Evolutionary conservation across 2,888 invertebrate genomes (phyloP).

Genomic region (Brassicogethes aeneus): DNA sequence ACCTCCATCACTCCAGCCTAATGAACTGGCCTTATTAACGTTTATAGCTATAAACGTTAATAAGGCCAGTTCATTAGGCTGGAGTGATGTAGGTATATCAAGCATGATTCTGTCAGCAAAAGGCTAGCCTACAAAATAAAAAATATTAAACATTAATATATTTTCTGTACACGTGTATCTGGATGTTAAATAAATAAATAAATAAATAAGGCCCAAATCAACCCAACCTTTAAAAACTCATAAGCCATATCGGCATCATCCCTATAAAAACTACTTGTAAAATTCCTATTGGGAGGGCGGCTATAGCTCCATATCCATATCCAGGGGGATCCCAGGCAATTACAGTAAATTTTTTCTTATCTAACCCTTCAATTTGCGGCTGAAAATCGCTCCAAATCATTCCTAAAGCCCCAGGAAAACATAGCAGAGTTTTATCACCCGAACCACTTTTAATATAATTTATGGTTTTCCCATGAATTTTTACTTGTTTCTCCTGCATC

Average conservation of each 20-base stretch:
- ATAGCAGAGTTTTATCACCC: conserved; percentile 53
- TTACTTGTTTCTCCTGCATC: too few relatives aligned
- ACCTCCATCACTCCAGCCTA: conserved; percentile 91
- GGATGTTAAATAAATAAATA: too few relatives aligned
- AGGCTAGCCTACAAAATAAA: too few relatives aligned
- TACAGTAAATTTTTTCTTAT: conserved; percentile 52
- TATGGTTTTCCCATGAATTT: conserved; percentile 50
- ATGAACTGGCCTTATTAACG: conserved; percentile 58
- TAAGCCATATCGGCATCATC: conserved; percentile 65
- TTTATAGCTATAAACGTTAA: conserved; percentile 58
- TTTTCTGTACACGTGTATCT: too few relatives aligned
- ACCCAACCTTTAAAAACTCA: conserved; percentile 65
- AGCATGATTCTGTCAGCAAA: conserved; percentile 71
- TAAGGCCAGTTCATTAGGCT: conserved; percentile 72
- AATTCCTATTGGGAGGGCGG: conserved; percentile 62
- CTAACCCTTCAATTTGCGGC: conserved; percentile 62
- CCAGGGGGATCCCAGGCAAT: conserved; percentile 82
- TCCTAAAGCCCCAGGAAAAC: conserved; percentile 75
- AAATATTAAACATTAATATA: too few relatives aligned
- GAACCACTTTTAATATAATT: conserved; percentile 55
- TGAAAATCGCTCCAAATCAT: conserved; percentile 76
- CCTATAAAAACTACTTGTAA: conserved; percentile 59
- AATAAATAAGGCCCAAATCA: too few relatives aligned
- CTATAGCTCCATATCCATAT: too few relatives aligned
- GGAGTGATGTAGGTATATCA: conserved; percentile 84